Conservation (phyloP, 2,113 vertebrate species). For the Chloropsis hardwickii region DNA sequence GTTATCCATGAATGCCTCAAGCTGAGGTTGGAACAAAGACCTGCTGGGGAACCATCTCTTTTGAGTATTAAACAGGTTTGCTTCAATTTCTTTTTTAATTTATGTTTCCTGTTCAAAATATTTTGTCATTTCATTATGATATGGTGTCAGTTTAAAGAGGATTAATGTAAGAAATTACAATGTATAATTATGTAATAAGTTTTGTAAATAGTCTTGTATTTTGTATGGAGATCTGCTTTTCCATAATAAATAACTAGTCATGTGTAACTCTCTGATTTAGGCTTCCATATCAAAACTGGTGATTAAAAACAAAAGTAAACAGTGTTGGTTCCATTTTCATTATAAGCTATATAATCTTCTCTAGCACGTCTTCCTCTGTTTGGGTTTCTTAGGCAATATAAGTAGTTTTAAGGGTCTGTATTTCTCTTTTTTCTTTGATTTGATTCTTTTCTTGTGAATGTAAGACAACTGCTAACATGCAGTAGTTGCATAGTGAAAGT, state of each 20-base stretch:
- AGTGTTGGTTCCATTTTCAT: not conserved
- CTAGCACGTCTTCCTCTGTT: not conserved
- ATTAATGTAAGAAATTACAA: not conserved
- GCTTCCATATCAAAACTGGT: not conserved
- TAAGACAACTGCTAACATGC: not conserved
- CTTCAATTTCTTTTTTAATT: not conserved
- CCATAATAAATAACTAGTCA: not conserved
- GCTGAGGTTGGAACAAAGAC: slow-evolving; percentile 91
- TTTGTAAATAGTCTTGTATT: not conserved
- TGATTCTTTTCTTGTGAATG: not conserved
- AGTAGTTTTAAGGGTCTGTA: not conserved
- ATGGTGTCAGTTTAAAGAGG: not conserved
- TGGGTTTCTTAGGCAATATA: not conserved
- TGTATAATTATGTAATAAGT: not conserved
- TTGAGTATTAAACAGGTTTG: slow-evolving; percentile 97
- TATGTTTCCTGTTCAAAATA: not conserved
- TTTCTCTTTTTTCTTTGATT: not conserved
- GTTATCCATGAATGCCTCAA: slow-evolving; percentile 99
- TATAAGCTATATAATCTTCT: not conserved
- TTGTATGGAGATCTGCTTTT: not conserved
- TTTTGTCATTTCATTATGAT: not conserved
- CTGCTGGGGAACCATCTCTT: slow-evolving; percentile 95
- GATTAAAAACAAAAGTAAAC: not conserved
- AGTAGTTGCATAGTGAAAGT: not conserved
- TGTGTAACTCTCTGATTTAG: not conserved